Percentiles rank a stretch among this genome's conserved stretches.
Conservation (phyloP, 1,140 invertebrate genomes). For the Atta cephalotes region DNA sequence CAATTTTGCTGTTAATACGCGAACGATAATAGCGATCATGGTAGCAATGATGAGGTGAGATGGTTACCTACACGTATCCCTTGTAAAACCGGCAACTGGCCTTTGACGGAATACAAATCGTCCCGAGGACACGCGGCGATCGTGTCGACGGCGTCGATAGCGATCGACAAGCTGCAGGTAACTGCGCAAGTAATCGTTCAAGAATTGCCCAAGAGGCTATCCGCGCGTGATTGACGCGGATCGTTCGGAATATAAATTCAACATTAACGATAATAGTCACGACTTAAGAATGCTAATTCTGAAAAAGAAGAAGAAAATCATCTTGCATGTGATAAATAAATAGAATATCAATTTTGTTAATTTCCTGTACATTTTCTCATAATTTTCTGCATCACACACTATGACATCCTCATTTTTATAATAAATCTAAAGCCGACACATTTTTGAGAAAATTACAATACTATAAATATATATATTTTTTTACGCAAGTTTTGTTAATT, state of each 20-base stretch:
- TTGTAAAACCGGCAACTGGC: conserved; percentile 31
- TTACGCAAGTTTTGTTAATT: not conserved
- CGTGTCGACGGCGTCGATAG: conserved; percentile 38
- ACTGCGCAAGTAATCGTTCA: conserved; percentile 41
- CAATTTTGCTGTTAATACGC: conserved; percentile 38
- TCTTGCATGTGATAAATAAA: not conserved
- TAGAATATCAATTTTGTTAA: conserved; percentile 12
- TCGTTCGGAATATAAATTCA: conserved; percentile 52
- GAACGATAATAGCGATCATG: conserved; percentile 16
- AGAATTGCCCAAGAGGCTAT: conserved; percentile 47
- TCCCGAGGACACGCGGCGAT: conserved; percentile 44
- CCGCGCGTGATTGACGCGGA: conserved; percentile 50
- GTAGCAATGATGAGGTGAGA: conserved; percentile 50
- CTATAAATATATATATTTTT: not conserved
- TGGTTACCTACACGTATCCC: conserved; percentile 40
- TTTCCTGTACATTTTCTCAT: not conserved
- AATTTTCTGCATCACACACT: not conserved
- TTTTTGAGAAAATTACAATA: not conserved
- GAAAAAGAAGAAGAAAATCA: not conserved
- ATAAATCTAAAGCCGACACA: not conserved
- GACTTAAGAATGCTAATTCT: conserved; percentile 19
- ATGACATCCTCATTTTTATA: not conserved
- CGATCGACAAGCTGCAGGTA: conserved; percentile 52
- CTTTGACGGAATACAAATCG: conserved; percentile 54
- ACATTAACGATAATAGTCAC: conserved; percentile 29